Evolutionary conservation across 2,888 invertebrate genomes (phyloP).

Genomic region (Lithophane semibrunnea): DNA sequence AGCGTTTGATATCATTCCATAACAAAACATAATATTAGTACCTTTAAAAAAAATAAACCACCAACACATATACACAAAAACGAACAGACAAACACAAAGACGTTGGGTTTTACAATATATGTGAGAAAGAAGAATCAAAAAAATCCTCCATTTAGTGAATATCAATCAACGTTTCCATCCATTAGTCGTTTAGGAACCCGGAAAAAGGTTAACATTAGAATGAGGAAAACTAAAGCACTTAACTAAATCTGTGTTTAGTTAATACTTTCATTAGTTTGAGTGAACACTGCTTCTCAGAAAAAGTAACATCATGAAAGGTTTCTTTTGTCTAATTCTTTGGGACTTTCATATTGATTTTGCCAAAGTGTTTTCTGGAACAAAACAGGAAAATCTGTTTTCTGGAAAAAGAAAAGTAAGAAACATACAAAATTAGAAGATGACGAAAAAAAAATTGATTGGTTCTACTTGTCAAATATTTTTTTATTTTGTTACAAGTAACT

Average conservation of each 20-base stretch:
- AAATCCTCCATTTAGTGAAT: conserved; percentile 22
- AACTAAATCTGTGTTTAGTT: conserved; percentile 33
- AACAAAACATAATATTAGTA: too few relatives aligned
- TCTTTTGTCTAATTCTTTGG: too few relatives aligned
- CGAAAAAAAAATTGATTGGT: not conserved
- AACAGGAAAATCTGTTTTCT: too few relatives aligned
- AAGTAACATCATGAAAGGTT: not conserved
- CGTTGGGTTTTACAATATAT: not conserved
- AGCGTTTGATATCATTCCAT: too few relatives aligned
- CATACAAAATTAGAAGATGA: not conserved
- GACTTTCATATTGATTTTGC: not conserved
- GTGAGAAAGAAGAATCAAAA: conserved; percentile 8
- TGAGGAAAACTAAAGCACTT: conserved; percentile 46
- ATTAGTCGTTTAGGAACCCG: conserved; percentile 29
- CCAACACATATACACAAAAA: not conserved
- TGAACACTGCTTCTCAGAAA: not conserved
- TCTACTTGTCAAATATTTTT: not conserved
- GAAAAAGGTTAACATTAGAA: conserved; percentile 48
- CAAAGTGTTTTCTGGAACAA: not conserved
- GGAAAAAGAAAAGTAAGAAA: not conserved
- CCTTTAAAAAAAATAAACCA: too few relatives aligned
- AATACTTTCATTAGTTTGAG: conserved; percentile 45
- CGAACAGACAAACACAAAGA: not conserved
- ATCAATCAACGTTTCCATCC: conserved; percentile 46
- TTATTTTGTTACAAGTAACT: not conserved